phyloP scores from a whole-genome alignment of 2,888 invertebrate species.

The Acanthosepion pharaonis region DNA sequence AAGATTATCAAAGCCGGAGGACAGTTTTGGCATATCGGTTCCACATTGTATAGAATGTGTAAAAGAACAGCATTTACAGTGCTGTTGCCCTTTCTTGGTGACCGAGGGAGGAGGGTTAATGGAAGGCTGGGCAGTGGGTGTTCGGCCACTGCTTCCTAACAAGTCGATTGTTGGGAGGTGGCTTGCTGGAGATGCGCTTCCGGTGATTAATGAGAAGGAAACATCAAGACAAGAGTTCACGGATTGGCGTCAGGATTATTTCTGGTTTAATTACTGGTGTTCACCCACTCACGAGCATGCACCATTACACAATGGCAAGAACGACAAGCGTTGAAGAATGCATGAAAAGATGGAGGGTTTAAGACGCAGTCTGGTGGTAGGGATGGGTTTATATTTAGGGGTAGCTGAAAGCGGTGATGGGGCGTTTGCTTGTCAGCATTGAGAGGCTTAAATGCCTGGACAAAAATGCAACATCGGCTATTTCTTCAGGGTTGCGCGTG shows the following conservation, averaged over 20 bases:
- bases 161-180: constrained; percentile 1
- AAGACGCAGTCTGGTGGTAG: background rate
- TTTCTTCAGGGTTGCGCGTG: too few relatives aligned
- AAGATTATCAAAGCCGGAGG: background rate
- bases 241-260: background rate
- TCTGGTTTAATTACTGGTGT: background rate
- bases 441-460: background rate
- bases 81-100: background rate
- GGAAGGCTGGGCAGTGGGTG: background rate
- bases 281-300: background rate
- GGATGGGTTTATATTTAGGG: background rate
- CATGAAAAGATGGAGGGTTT: background rate
- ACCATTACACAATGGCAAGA: background rate
- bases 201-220: constrained; percentile 10
- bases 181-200: background rate
- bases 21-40: background rate
- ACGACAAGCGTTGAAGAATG: background rate
- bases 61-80: background rate
- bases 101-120: background rate
- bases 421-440: background rate
- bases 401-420: background rate
- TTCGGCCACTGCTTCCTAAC: background rate
- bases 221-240: background rate
- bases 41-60: background rate
- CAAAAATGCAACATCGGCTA: background rate